Evolutionary conservation across 64 coral and sea anemone species (phyloP), one percentile per base, ranked within the genome.

Genomic region (Astreopora myriophthalma): DNA sequence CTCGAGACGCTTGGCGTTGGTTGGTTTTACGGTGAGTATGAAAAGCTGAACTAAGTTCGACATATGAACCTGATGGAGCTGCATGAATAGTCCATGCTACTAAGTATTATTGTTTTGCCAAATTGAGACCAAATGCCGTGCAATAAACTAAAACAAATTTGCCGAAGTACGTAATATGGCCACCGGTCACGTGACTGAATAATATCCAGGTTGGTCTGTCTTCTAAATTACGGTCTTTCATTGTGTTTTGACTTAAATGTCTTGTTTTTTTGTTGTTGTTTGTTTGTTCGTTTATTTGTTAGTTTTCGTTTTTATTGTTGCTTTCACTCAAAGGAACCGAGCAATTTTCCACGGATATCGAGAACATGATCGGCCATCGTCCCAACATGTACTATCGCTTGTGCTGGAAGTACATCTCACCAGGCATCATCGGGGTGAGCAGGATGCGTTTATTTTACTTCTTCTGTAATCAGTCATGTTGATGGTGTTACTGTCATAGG

Each of bases 321-420:
- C 67, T 22, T 9, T 34, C 61, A 24, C 23, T 92, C 66, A 30
- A 73, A 96, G 95, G 95, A 48, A 91, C 69, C 5, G 95, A 96
- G 37, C 89, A 89, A 31, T 96, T 96, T 34, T 79, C 70, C 40
- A 80, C 77, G 1, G 89, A 96, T 36, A 96, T 96, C 24, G 91
- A 96, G 48, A 57, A 87, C 2, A 96, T 96, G 95, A 93, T 96
- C 13, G 95, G 95, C 48, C 79, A 89, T 33, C 84, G 85, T 20
- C 95, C 95, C 7, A 86, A 93, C 72, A 74, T 96, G 30, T 96
- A 85, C 32, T 96, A 25, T 24, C 71, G 87, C 17, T 19, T 96
- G 20, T 96, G 95, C 33, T 96, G 95, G 95, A 96, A 96, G 26
- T 96, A 93, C 65, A 93, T 96, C 37, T 75, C 95, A 2, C 95